These are phyloP conservation scores for Brachylomia viminalis DNA, from an alignment of 2,888 invertebrate genomes.

Conservation along the genomic window DNA sequence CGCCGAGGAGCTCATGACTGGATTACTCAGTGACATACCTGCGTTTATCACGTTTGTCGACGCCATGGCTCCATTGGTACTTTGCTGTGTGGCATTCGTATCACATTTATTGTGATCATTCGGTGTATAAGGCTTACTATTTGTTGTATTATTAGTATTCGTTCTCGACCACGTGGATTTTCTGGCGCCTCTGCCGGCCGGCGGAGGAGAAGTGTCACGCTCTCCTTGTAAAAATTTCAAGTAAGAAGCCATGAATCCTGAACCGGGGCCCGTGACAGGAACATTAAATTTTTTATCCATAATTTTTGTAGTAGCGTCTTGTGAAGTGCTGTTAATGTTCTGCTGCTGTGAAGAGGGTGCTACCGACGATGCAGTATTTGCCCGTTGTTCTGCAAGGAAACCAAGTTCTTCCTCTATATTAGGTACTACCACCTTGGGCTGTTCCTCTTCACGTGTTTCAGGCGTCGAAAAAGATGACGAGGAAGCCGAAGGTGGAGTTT, in stretches of 20 bases:
- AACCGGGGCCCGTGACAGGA: constrained; percentile 91
- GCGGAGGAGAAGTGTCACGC: constrained; percentile 95
- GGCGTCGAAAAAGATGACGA: constrained; percentile 90
- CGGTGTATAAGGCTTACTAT: constrained; percentile 81
- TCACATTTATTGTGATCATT: constrained; percentile 86
- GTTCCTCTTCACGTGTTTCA: constrained; percentile 92
- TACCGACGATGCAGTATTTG: constrained; percentile 88
- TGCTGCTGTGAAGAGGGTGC: constrained; percentile 89
- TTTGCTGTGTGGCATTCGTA: constrained; percentile 80
- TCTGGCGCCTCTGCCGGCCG: constrained; percentile 92
- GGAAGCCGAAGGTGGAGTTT: constrained; percentile 91
- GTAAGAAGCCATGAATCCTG: constrained; percentile 97
- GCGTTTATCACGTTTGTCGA: constrained; percentile 80
- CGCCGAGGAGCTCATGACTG: constrained; percentile 82
- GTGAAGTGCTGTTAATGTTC: constrained; percentile 87
- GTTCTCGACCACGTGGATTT: constrained; percentile 92
- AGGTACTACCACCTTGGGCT: constrained; percentile 96
- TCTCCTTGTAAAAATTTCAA: constrained; percentile 96
- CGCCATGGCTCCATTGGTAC: constrained; percentile 86
- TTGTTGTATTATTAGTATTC: constrained; percentile 82
- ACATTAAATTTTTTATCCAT: constrained; percentile 92
- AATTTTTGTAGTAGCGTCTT: constrained; percentile 88
- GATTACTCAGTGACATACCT: constrained; percentile 83
- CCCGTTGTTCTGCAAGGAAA: constrained; percentile 93
- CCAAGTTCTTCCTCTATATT: constrained; percentile 97